Evolutionary conservation across 2,113 vertebrate species (phyloP).

Genomic region (Platysternon megacephalum): DNA sequence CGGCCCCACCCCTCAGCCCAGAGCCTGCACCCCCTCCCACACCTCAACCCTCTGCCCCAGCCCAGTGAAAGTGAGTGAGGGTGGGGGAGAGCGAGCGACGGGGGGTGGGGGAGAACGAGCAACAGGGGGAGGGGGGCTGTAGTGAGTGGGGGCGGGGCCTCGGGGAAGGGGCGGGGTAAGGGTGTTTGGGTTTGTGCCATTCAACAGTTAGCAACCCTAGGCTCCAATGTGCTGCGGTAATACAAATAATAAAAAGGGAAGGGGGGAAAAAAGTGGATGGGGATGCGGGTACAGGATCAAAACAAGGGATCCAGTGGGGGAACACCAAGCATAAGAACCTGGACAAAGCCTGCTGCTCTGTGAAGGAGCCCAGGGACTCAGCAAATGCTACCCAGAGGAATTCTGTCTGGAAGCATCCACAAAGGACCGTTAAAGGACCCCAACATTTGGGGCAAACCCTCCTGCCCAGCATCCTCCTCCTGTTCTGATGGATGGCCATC

Average conservation of each 20-base stretch:
- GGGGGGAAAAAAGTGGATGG: neutral
- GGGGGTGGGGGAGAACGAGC: no score
- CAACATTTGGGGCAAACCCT: neutral
- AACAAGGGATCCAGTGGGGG: neutral
- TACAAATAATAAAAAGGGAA: fast-evolving
- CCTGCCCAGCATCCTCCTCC: neutral
- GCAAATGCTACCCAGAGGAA: neutral
- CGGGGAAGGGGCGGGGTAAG: no score
- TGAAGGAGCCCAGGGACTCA: neutral
- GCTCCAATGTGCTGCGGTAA: neutral
- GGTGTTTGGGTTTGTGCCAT: no score
- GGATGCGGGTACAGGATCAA: neutral
- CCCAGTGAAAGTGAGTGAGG: no score
- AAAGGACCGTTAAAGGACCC: neutral
- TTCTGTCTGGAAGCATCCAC: neutral
- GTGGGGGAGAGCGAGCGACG: no score
- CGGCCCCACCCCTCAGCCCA: no score
- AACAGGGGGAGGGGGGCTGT: no score
- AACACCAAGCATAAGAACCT: neutral
- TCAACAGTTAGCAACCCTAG: no score
- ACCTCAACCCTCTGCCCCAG: no score
- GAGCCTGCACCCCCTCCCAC: no score
- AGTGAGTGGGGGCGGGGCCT: no score
- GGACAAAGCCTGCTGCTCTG: neutral
- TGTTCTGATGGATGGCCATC: neutral